Conservation (phyloP, 1,140 invertebrate genomes). For the Ceratina japonica region DNA sequence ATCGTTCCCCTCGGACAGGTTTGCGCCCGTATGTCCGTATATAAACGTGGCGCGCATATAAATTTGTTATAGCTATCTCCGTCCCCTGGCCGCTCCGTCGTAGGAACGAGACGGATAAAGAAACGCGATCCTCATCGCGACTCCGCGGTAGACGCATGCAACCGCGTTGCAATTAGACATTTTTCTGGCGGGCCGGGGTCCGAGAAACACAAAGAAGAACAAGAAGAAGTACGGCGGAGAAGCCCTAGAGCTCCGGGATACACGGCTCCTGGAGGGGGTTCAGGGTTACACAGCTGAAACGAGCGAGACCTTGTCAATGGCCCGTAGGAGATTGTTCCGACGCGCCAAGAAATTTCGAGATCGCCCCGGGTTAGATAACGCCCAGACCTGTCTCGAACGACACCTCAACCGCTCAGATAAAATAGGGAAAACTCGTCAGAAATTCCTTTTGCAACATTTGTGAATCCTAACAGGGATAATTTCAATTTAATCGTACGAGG, state of each 20-base stretch:
- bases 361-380: constrained; percentile 18
- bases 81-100: not conserved
- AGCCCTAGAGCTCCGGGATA: constrained; percentile 41
- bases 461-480: no score
- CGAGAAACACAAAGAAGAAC: constrained; percentile 14
- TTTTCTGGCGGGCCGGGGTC: constrained; percentile 33
- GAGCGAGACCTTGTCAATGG: constrained; percentile 28
- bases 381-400: not conserved
- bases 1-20: constrained; percentile 57
- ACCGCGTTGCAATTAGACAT: constrained; percentile 62
- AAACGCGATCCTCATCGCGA: constrained; percentile 34
- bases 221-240: constrained; percentile 19
- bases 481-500: not conserved
- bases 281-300: constrained; percentile 56
- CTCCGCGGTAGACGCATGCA: constrained; percentile 18
- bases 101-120: not conserved
- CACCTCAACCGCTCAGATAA: no score
- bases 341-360: constrained; percentile 7
- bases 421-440: no score
- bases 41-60: constrained; percentile 54
- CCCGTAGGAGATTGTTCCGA: constrained; percentile 1
- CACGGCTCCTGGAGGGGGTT: constrained; percentile 30
- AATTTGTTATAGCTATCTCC: constrained; percentile 38
- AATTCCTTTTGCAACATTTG: no score
- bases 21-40: constrained; percentile 48